Evolutionary conservation across 2,888 invertebrate genomes (phyloP).

Genomic region (Nymphalis c-album): DNA sequence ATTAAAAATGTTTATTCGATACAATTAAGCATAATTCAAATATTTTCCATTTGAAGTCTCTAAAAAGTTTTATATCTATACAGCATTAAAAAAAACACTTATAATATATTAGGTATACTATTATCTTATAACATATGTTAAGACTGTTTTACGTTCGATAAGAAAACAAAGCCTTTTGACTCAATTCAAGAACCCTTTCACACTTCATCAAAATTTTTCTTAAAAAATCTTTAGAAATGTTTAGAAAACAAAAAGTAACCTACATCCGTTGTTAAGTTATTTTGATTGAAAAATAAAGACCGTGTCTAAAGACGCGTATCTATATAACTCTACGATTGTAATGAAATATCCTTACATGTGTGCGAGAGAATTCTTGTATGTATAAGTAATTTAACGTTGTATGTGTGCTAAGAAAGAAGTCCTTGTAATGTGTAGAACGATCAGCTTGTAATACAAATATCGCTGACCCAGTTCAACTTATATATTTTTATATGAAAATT

Average conservation of each 20-base stretch:
- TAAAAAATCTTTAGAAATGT: constrained; percentile 54
- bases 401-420: not conserved
- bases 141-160: not conserved
- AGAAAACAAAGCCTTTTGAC: constrained; percentile 59
- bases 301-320: constrained; percentile 56
- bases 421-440: not conserved
- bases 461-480: no score
- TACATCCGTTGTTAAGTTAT: constrained; percentile 71
- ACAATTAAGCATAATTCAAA: no score
- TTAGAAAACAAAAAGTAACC: constrained; percentile 57
- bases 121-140: not conserved
- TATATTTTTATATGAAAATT: no score
- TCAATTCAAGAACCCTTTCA: constrained; percentile 75
- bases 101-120: not conserved
- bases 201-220: constrained; percentile 71
- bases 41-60: no score
- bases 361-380: not conserved
- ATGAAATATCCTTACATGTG: constrained; percentile 5
- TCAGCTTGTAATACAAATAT: not conserved
- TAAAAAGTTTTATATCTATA: no score
- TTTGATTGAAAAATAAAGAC: constrained; percentile 79
- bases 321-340: constrained; percentile 22
- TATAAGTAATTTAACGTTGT: not conserved
- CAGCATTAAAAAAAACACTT: not conserved
- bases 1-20: no score